phyloP scores from a whole-genome alignment of 2,113 vertebrate genomes.

The Bambusicola thoracicus region DNA sequence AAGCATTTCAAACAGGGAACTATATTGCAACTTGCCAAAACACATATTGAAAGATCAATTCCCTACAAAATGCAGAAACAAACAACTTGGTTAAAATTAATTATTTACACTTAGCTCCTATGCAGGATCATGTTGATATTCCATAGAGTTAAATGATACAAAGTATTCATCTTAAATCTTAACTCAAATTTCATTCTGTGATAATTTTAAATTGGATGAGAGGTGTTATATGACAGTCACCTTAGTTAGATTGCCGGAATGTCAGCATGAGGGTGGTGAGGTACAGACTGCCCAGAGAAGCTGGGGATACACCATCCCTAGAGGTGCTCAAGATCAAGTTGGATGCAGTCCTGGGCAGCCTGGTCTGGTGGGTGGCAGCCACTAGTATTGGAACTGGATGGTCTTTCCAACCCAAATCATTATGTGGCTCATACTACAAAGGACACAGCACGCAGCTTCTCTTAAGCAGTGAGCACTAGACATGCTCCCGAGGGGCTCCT shows the following conservation, averaged over 20 bases:
- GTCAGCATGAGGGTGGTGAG: background rate
- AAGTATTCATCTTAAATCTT: background rate
- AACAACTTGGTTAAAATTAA: background rate
- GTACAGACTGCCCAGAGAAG: background rate
- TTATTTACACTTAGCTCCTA: fast-evolving
- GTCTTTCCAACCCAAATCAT: background rate
- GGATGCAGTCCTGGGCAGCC: background rate
- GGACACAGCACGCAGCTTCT: fast-evolving
- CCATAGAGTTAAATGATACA: background rate
- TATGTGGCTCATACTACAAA: background rate
- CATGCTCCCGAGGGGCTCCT: fast-evolving
- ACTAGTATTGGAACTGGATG: background rate
- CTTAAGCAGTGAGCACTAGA: background rate
- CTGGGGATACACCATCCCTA: background rate
- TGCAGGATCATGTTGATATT: fast-evolving
- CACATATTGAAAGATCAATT: background rate
- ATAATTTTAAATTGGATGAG: background rate
- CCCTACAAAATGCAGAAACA: background rate
- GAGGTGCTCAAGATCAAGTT: background rate
- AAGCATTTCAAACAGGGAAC: background rate
- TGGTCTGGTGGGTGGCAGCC: too few relatives aligned
- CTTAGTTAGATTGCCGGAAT: fast-evolving
- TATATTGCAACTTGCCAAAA: background rate
- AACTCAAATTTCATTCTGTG: background rate
- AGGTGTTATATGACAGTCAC: background rate